Evolutionary conservation across 2,888 invertebrate species (phyloP), one percentile per base, ranked within the genome.

Genomic region (Amphimallon solstitiale): DNA sequence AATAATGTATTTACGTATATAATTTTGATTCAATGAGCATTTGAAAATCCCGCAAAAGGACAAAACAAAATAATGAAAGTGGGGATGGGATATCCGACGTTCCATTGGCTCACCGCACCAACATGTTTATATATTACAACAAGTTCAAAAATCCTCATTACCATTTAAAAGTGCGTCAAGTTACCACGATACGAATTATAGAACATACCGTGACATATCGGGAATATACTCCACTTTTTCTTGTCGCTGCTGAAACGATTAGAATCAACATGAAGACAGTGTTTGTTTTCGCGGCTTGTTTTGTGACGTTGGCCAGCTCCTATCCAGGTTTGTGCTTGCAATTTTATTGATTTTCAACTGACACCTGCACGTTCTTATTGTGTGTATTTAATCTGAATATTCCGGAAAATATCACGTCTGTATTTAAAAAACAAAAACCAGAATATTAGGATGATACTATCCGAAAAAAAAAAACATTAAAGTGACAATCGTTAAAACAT

Each of bases 271-370:
- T 64, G 64, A 64, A 64, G 21, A 34, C 45, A 14, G 64, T 54
- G 46, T 34, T 54, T 29, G 38, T 64, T 56, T 43, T 54, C 19
- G 17, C 21, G 14, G 64, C 37, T 45, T 64, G 37, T 17, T 56
- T 54, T 19, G 15, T 64, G n/a, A 46, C 45, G 14, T 35, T 54
- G 45, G 64, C 54, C 37, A 56, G 37, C 56, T 54, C 35, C 14
- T 64, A 56, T 46, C 64, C 64, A 64, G 64, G 64, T 64, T 54
- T 45, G 64, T 56, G 46, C 4, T 12, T 35, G 14, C 29, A 46
- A 21, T 46, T n/a, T n/a, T 64, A 64, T 64, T 56, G 64, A 64
- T 64, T 64, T 64, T 64, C 17, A 29, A 23, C 54, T n/a, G n/a
- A n/a, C n/a, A n/a, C n/a, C n/a, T n/a, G n/a, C n/a, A n/a, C n/a